Percentiles rank a stretch among this genome's conserved stretches.
Conservation (phyloP, 2,888 invertebrate genomes). For the Holacanthella duospinosa region DNA sequence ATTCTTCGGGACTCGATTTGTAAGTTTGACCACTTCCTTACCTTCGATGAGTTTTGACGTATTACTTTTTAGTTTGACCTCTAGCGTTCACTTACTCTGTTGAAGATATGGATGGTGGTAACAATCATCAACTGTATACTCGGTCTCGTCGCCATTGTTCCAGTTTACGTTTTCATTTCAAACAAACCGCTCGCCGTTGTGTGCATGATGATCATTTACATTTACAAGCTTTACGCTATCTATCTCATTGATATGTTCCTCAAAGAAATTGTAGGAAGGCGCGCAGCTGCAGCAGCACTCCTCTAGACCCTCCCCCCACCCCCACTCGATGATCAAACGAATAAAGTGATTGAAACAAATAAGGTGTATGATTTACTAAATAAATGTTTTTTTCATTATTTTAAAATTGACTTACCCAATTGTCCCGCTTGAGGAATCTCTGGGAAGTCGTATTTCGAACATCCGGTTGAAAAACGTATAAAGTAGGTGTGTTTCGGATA, state of each 20-base stretch:
- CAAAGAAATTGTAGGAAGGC: neutral
- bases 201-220: neutral
- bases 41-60: no score
- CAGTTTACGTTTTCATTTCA: slow-evolving; percentile 1
- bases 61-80: neutral
- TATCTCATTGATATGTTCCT: slow-evolving; percentile 2
- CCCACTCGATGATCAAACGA: no score
- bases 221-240: slow-evolving; percentile 3
- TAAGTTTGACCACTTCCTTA: no score
- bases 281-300: neutral
- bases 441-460: no score
- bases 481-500: no score
- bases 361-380: no score
- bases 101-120: slow-evolving; percentile 2
- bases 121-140: slow-evolving; percentile 4
- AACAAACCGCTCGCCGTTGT: neutral
- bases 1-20: neutral
- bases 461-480: no score
- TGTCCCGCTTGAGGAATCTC: no score
- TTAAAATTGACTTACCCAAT: no score
- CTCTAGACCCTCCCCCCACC: no score
- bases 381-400: no score
- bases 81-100: neutral
- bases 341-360: no score
- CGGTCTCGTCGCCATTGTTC: neutral